Evolutionary conservation across 2,888 invertebrate species (phyloP), one percentile per base, ranked within the genome.

Genomic region (Clepsis dumicolana): DNA sequence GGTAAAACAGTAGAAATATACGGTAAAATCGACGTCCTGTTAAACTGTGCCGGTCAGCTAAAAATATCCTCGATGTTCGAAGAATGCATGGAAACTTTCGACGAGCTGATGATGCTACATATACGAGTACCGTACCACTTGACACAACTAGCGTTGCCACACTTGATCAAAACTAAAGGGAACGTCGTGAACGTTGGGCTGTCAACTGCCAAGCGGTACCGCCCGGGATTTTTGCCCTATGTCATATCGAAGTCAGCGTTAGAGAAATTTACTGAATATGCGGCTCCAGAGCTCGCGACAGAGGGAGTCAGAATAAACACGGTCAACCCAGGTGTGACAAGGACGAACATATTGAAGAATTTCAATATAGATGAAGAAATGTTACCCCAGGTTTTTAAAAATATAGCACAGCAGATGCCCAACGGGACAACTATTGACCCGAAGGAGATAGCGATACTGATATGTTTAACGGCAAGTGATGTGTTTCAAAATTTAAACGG

Each of bases 231-330:
- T 29, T 52, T 86, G 2, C 80, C 83, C 0, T 85, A 80, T 35
- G 78, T 78, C 0, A 71, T 85, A 8, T 77, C 85, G 0, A 86
- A 86, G 64, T 71, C 80, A 0, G 85, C 85, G 2, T 52, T 87
- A 10, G 80, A 84, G 35, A 73, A 75, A 27, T 81, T 87, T 50
- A 77, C 83, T 0, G 80, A 74, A 62, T 78, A 82, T 61, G 85
- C 84, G 0, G 85, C 85, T 0, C 74, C 79, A 0, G 87, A 87
- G 44, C 48, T 85, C 0, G 75, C 75, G 2, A 41, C 76, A 1
- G 79, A 82, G 57, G 87, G 86, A 14, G 81, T 87, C 0, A 79
- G 86, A 61, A 82, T 87, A 3, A 87, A 87, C 61, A 79, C 78
- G 0, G 75, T 87, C 27, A 81, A 80, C 44, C 85, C 86, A 1